Percentiles rank a stretch among this genome's conserved stretches.
These are phyloP conservation scores for Onychostoma macrolepis DNA, from an alignment of 2,113 vertebrate genomes.

Conservation along the genomic window DNA sequence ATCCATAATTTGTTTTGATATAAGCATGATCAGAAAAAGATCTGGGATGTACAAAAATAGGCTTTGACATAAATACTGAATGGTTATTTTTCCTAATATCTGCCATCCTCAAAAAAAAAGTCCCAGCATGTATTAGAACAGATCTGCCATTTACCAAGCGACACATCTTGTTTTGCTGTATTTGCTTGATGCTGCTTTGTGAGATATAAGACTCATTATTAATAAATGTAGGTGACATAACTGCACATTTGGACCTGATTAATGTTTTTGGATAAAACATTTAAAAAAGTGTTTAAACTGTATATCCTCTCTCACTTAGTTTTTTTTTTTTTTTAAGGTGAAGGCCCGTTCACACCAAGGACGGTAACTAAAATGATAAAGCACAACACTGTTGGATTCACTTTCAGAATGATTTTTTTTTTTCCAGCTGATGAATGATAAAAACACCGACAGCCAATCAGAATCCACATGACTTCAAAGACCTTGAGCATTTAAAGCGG, in stretches of 20 bases:
- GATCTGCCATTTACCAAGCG: constrained; percentile 24
- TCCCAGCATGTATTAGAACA: constrained; percentile 30
- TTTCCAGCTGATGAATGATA: background rate
- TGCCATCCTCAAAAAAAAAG: constrained; percentile 40
- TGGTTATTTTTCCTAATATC: constrained; percentile 45
- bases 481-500: no score
- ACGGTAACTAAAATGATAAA: background rate
- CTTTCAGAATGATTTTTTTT: background rate
- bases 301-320: background rate
- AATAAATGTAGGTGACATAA: constrained; percentile 43
- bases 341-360: background rate
- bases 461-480: background rate
- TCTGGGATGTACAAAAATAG: constrained; percentile 47
- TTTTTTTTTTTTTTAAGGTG: background rate
- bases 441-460: background rate
- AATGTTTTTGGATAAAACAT: constrained; percentile 38
- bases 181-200: background rate
- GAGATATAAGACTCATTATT: constrained; percentile 23
- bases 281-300: background rate
- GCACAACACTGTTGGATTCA: background rate
- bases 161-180: constrained; percentile 22
- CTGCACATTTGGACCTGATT: constrained; percentile 15
- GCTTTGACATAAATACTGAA: constrained; percentile 46
- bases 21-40: constrained; percentile 53
- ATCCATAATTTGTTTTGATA: constrained; percentile 60